phyloP scores from a whole-genome alignment of 2,888 invertebrate species.

The Zootermopsis nevadensis region DNA sequence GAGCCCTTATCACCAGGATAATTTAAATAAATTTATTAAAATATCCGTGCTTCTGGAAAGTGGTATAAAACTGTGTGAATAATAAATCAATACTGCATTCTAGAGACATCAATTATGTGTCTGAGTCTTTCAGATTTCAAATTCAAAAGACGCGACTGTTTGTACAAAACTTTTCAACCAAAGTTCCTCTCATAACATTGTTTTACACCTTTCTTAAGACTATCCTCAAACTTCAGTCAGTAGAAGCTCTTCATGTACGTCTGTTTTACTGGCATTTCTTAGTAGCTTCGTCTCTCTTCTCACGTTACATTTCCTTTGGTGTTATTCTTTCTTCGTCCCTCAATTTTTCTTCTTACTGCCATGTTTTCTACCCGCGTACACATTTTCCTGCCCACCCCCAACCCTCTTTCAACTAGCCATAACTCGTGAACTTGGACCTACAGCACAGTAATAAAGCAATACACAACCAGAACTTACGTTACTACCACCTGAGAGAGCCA shows the following conservation, averaged over 20 bases:
- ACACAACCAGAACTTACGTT: neutral
- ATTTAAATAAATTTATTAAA: too few relatives aligned
- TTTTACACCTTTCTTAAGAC: neutral
- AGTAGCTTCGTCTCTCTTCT: neutral
- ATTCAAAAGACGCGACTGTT: neutral
- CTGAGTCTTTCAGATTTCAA: neutral
- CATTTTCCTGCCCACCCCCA: neutral
- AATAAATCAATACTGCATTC: too few relatives aligned
- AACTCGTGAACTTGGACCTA: neutral
- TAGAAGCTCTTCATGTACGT: neutral
- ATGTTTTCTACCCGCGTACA: slow-evolving; percentile 28
- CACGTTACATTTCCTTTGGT: slow-evolving; percentile 27
- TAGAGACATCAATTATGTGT: too few relatives aligned
- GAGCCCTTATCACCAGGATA: too few relatives aligned
- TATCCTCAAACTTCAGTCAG: neutral
- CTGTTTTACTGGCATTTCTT: slow-evolving; percentile 12
- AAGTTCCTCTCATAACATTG: neutral
- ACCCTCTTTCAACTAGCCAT: too few relatives aligned
- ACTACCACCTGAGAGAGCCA: too few relatives aligned
- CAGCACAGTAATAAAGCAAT: neutral
- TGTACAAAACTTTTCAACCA: neutral
- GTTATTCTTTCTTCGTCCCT: neutral
- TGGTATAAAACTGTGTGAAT: too few relatives aligned
- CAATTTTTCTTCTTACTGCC: neutral
- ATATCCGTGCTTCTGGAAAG: too few relatives aligned